phyloP scores from a whole-genome alignment of 2,888 invertebrate species.

The Caenorhabditis sp. region DNA sequence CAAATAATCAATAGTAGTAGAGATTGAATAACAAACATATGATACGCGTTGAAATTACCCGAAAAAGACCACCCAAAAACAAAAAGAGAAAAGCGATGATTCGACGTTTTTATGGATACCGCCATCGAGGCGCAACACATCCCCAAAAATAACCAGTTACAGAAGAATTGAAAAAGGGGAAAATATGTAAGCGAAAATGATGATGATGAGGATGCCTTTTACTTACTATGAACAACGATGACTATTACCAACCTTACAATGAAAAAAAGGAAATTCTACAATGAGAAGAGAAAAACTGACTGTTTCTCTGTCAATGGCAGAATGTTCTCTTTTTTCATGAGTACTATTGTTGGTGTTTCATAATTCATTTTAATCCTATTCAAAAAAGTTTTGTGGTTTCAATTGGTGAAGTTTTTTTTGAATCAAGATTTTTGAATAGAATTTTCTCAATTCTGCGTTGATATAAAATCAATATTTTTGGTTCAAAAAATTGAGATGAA shows the following conservation, averaged over 20 bases:
- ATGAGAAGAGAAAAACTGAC: background rate
- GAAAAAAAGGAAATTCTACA: too few species aligned
- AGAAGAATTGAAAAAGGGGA: background rate
- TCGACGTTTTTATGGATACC: constrained; percentile 8
- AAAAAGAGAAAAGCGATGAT: too few species aligned
- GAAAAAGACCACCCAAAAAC: too few species aligned
- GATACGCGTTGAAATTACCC: too few species aligned
- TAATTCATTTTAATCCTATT: constrained; percentile 1
- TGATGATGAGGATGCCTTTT: background rate
- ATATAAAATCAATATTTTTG: too few species aligned
- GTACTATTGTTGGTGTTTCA: constrained; percentile 2
- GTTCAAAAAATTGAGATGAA: too few species aligned
- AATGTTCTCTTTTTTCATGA: constrained; percentile 2
- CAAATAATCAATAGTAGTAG: constrained; percentile 20
- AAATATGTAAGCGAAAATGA: background rate
- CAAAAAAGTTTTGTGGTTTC: background rate
- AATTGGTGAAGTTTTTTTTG: background rate
- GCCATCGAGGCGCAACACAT: background rate
- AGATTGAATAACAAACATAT: constrained; percentile 6
- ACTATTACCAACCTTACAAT: too few species aligned
- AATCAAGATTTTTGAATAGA: too few species aligned
- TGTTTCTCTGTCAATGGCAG: constrained; percentile 10
- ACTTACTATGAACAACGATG: background rate
- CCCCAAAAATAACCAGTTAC: constrained; percentile 28
- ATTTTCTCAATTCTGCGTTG: too few species aligned